phyloP scores from a whole-genome alignment of 2,888 invertebrate species.

The Neoitamus cyanurus region DNA sequence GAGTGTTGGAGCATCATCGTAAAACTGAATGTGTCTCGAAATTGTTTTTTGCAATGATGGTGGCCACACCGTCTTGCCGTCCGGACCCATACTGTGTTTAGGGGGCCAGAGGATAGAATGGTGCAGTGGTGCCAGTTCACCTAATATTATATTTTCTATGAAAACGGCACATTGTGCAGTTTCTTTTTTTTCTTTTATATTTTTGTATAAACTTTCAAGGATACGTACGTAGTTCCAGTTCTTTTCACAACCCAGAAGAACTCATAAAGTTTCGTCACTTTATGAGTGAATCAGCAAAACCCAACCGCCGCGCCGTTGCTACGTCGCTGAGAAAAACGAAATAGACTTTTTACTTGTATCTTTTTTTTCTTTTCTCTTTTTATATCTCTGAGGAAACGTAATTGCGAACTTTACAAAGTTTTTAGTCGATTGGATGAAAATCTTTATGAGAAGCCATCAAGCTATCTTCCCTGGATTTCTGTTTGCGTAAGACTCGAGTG shows the following conservation, averaged over 20 bases:
- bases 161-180: not conserved
- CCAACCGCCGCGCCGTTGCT: not conserved
- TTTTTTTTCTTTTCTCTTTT: not conserved
- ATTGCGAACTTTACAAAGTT: not conserved
- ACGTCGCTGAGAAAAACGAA: not conserved
- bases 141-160: not conserved
- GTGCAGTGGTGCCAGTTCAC: not conserved
- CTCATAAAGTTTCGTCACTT: slow-evolving; percentile 19
- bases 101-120: not conserved
- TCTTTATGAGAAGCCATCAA: not conserved
- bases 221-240: not conserved
- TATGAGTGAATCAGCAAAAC: slow-evolving; percentile 9
- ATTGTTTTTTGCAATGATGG: not conserved
- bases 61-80: not conserved
- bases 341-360: not conserved
- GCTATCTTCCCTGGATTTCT: not conserved
- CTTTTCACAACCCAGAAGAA: not conserved
- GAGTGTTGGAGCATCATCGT: slow-evolving; percentile 30
- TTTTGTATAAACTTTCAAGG: slow-evolving; percentile 1
- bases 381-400: not conserved
- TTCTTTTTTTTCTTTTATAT: not conserved
- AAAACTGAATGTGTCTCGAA: slow-evolving; percentile 11
- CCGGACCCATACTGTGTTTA: not conserved
- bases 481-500: not conserved
- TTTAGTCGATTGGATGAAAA: not conserved